These are phyloP conservation scores for Taphrorychus bicolor DNA, from an alignment of 2,888 invertebrate genomes.

Conservation along the genomic window DNA sequence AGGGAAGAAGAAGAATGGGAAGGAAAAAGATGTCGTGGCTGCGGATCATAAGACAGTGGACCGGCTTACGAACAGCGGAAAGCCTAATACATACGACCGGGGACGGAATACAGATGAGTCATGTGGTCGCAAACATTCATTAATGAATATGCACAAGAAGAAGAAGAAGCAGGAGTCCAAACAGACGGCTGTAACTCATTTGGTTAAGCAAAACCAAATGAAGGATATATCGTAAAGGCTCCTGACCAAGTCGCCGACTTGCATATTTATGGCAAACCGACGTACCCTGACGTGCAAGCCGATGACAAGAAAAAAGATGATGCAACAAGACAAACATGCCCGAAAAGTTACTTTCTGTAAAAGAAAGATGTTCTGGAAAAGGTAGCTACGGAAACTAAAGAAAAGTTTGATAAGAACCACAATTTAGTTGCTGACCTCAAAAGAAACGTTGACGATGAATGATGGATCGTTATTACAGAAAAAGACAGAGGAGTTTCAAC, in stretches of 20 bases:
- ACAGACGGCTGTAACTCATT: constrained; percentile 59
- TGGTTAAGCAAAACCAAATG: constrained; percentile 70
- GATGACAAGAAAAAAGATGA: constrained; percentile 51
- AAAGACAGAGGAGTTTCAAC: constrained; percentile 25
- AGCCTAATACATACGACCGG: too few relatives aligned
- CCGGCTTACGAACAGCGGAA: too few relatives aligned
- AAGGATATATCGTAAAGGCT: constrained; percentile 87
- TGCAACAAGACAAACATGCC: background rate
- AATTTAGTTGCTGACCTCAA: constrained; percentile 13
- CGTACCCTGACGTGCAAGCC: constrained; percentile 60
- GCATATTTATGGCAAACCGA: constrained; percentile 89
- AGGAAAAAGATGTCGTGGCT: background rate
- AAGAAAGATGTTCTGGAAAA: constrained; percentile 34
- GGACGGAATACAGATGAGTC: too few relatives aligned
- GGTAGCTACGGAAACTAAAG: constrained; percentile 40
- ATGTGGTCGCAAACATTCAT: too few relatives aligned
- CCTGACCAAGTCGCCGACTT: constrained; percentile 93
- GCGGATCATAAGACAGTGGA: background rate
- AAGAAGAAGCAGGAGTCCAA: constrained; percentile 65
- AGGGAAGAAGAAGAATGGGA: background rate
- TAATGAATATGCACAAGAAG: constrained; percentile 84
- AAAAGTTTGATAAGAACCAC: constrained; percentile 33
- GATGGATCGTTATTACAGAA: constrained; percentile 38
- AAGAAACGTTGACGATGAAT: constrained; percentile 14
- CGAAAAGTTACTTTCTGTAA: too few relatives aligned